Evolutionary conservation across 1,140 invertebrate species (phyloP), one percentile per base, ranked within the genome.

Genomic region (Hyles vespertilio): DNA sequence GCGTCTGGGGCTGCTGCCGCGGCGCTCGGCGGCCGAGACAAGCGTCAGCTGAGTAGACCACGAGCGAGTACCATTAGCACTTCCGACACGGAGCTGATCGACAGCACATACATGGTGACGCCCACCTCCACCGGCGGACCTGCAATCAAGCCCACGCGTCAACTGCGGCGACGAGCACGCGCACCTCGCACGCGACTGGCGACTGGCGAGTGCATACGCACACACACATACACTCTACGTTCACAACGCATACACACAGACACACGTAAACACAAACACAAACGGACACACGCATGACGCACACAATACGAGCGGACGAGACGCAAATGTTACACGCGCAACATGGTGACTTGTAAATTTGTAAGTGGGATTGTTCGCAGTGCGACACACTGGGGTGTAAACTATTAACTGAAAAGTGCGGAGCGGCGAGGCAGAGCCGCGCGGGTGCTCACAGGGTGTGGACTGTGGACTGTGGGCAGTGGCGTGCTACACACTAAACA

Each of bases 41-140:
- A 72, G 70, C 70, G 70, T 79, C 63, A 69, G 65, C 59, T 59
- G 68, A 69, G 51, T 12, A 40, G 32, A 57, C 55, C 65, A 69
- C 52, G 69, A 63, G 70, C 76, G 73, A 77, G 93, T 95, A 98
- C 96, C 97, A 98, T 98, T 91, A 96, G 93, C 86, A 98, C 97
- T 94, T 98, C 97, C 87, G 96, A 98, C 89, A 98, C 95, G 87
- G 97, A 97, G 92, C 95, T 97, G 92, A 98, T 98, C 93, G 95
- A 97, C 91, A 97, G 95, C 90, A 98, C 95, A 92, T 97, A 96
- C 95, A 98, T 97, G 90, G 97, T 98, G 91, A 98, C 96, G 87
- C 96, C 96, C 79, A 98, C 96, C 91, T 96, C 95, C 90, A 97
- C 96, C 76, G 96, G 95, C 86, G 94, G 94, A 94, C 96, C 96